phyloP scores from a whole-genome alignment of 2,888 invertebrate genomes.

The Sussaba pulchella region DNA sequence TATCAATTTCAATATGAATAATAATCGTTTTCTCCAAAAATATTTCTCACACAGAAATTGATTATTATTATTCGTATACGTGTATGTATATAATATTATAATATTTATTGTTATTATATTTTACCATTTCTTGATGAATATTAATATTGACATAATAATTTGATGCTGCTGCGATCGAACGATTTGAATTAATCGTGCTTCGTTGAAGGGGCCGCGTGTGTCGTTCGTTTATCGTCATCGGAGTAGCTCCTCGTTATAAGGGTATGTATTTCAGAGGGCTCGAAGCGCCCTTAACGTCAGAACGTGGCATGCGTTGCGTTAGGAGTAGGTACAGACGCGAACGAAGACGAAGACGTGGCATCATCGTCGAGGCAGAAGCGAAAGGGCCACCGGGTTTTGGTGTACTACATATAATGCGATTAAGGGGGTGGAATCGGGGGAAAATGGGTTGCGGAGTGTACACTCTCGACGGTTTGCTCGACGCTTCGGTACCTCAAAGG shows the following conservation, averaged over 20 bases:
- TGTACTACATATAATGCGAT: constrained; percentile 21
- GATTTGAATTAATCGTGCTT: too few relatives aligned
- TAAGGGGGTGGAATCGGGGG: constrained; percentile 17
- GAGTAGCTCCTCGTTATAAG: not conserved
- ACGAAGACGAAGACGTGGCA: constrained; percentile 6
- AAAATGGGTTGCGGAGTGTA: not conserved
- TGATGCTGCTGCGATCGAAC: too few relatives aligned
- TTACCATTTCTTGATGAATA: too few relatives aligned
- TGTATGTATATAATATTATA: too few relatives aligned
- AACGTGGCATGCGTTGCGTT: not conserved
- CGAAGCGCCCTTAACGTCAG: not conserved
- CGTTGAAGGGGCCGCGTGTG: too few relatives aligned
- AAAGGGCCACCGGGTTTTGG: constrained; percentile 13
- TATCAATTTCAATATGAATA: too few relatives aligned
- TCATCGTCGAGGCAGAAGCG: not conserved
- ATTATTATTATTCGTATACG: too few relatives aligned
- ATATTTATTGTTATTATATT: too few relatives aligned
- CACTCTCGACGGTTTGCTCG: constrained; percentile 44
- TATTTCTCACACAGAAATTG: too few relatives aligned
- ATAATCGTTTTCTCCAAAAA: too few relatives aligned
- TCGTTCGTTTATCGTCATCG: not conserved
- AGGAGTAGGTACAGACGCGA: not conserved
- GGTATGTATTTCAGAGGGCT: not conserved
- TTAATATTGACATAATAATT: too few relatives aligned
- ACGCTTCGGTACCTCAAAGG: constrained; percentile 57